phyloP scores from a whole-genome alignment of 2,797 vertebrate genomes.

The Cyclopterus lumpus region DNA sequence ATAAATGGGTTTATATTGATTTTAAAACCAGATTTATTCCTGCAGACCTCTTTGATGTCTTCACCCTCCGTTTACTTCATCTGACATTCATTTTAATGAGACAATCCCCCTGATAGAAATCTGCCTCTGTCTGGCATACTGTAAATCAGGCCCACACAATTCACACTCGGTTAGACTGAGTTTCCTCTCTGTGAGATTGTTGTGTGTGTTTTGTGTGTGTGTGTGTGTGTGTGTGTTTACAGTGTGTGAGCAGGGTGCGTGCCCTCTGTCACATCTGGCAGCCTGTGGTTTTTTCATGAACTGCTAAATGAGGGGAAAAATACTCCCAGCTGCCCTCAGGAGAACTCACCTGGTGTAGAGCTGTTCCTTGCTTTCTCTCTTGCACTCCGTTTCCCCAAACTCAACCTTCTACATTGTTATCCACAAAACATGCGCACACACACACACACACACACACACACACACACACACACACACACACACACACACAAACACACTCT shows the following conservation, averaged over 20 bases:
- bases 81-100: slow-evolving; percentile 72
- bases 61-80: slow-evolving; percentile 64
- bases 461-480: background rate
- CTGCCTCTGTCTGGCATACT: slow-evolving; percentile 54
- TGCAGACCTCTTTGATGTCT: slow-evolving; percentile 67
- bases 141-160: slow-evolving; percentile 57
- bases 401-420: slow-evolving; percentile 25
- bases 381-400: slow-evolving; percentile 25
- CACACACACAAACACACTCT: background rate
- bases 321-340: slow-evolving; percentile 75
- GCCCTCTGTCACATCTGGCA: slow-evolving; percentile 78
- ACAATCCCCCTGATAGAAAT: slow-evolving; percentile 58
- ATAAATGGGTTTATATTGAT: slow-evolving; percentile 43
- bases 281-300: slow-evolving; percentile 75
- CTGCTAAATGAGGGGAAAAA: slow-evolving; percentile 79
- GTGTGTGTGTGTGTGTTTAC: slow-evolving; percentile 57
- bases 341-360: slow-evolving; percentile 71
- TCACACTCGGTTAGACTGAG: slow-evolving; percentile 26
- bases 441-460: background rate
- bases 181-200: slow-evolving; percentile 30
- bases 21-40: slow-evolving; percentile 63
- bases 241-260: slow-evolving; percentile 60
- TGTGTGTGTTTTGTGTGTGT: slow-evolving; percentile 35
- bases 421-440: background rate
- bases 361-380: slow-evolving; percentile 51